phyloP scores from a whole-genome alignment of 2,113 vertebrate genomes.

The Lipotes vexillifer region DNA sequence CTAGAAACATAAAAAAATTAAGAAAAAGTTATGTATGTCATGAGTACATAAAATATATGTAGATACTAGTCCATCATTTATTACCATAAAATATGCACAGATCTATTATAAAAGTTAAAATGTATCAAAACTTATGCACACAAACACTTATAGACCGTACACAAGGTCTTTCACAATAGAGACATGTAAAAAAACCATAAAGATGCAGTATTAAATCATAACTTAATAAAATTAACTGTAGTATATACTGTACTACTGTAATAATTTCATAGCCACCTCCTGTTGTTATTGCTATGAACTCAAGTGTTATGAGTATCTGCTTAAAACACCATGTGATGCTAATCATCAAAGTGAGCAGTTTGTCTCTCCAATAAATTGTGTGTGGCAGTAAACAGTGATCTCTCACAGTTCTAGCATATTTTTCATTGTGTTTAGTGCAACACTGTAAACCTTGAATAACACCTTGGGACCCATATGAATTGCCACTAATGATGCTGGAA shows the following conservation, averaged over 20 bases:
- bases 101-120: not conserved
- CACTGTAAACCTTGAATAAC: not conserved
- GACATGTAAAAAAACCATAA: not conserved
- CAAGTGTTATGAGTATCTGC: not conserved
- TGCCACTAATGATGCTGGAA: accelerated
- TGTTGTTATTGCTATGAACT: not conserved
- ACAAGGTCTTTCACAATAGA: not conserved
- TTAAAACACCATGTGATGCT: not conserved
- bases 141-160: not conserved
- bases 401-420: not conserved
- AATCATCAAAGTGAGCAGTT: not conserved
- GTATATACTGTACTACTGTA: not conserved
- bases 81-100: not conserved
- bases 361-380: not conserved
- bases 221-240: not conserved
- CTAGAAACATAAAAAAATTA: not conserved
- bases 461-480: accelerated
- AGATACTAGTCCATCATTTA: not conserved
- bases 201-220: not conserved
- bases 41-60: not conserved
- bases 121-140: not conserved
- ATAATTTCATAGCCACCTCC: not conserved
- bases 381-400: not conserved
- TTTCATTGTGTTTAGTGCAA: not conserved
- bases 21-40: not conserved